phyloP scores from a whole-genome alignment of 2,888 invertebrate species.

The Agonopterix subpropinquella region DNA sequence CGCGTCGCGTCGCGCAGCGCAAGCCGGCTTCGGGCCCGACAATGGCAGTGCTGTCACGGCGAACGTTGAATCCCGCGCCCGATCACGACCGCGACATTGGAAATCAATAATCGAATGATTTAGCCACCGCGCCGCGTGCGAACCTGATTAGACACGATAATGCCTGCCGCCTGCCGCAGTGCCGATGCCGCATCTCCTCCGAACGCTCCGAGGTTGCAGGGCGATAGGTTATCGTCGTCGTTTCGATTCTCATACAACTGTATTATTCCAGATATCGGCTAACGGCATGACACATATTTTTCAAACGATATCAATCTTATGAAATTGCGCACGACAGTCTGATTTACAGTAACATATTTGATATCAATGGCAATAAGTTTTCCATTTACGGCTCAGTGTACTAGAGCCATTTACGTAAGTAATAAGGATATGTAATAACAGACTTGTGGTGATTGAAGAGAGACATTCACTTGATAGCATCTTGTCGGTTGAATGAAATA shows the following conservation, averaged over 20 bases:
- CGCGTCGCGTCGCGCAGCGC: slow-evolving; percentile 38
- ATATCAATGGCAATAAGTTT: slow-evolving; percentile 45
- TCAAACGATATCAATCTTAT: slow-evolving; percentile 54
- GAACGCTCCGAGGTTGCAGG: slow-evolving; percentile 32
- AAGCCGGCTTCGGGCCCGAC: slow-evolving; percentile 50
- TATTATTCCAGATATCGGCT: slow-evolving; percentile 47
- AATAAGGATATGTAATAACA: slow-evolving; percentile 22
- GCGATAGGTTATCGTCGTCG: slow-evolving; percentile 64
- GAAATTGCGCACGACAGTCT: slow-evolving; percentile 48
- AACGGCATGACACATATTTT: slow-evolving; percentile 65
- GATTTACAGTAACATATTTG: slow-evolving; percentile 53
- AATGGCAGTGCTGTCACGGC: slow-evolving; percentile 67
- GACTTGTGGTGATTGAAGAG: slow-evolving; percentile 24
- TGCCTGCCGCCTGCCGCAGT: slow-evolving; percentile 37
- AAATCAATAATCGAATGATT: slow-evolving; percentile 76
- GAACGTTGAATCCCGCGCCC: slow-evolving; percentile 58
- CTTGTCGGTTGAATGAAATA: slow-evolving; percentile 19
- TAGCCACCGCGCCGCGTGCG: slow-evolving; percentile 75
- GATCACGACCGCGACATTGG: slow-evolving; percentile 75
- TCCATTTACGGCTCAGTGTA: slow-evolving; percentile 33
- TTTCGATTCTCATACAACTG: slow-evolving; percentile 52
- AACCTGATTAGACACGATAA: slow-evolving; percentile 74
- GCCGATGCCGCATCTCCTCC: slow-evolving; percentile 53
- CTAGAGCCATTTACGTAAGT: slow-evolving; percentile 11
- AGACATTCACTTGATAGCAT: slow-evolving; percentile 25